Percentiles rank a stretch among this genome's conserved stretches.
Conservation (phyloP, 2,888 invertebrate species). For the Reticulitermes lucifugus region DNA sequence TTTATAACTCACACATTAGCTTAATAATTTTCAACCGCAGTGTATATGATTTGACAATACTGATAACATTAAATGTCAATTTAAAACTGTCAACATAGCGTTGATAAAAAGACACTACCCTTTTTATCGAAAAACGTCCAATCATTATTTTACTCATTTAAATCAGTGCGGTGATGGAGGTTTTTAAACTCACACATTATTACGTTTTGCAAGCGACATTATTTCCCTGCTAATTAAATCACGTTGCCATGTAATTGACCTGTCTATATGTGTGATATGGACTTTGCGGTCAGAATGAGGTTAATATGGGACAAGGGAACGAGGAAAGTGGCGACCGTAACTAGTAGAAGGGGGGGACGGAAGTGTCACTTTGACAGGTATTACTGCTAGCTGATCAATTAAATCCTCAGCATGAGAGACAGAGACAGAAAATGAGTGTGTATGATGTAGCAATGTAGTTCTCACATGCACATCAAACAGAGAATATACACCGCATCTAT, state of each 20-base stretch:
- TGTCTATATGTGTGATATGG: conserved; percentile 43
- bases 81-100: conserved; percentile 1
- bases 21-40: too few species aligned
- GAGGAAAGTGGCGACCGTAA: neutral
- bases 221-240: conserved; percentile 37
- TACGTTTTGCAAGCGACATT: conserved; percentile 40
- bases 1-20: too few species aligned
- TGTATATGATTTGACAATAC: neutral
- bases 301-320: conserved; percentile 36
- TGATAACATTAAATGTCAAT: neutral
- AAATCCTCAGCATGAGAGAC: conserved; percentile 34
- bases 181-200: conserved; percentile 38
- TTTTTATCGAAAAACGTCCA: neutral
- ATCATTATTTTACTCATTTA: conserved; percentile 40
- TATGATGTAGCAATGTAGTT: conserved; percentile 40
- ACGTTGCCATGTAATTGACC: conserved; percentile 41
- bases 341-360: neutral
- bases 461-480: conserved; percentile 40
- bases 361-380: conserved; percentile 47
- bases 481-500: conserved; percentile 30
- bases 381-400: conserved; percentile 47
- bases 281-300: conserved; percentile 40
- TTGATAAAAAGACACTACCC: neutral
- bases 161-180: conserved; percentile 6
- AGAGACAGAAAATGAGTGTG: neutral